Percentiles rank a stretch among this genome's conserved stretches.
Conservation (phyloP, 2,797 vertebrate genomes). For the Hapalemur alaotrensis region DNA sequence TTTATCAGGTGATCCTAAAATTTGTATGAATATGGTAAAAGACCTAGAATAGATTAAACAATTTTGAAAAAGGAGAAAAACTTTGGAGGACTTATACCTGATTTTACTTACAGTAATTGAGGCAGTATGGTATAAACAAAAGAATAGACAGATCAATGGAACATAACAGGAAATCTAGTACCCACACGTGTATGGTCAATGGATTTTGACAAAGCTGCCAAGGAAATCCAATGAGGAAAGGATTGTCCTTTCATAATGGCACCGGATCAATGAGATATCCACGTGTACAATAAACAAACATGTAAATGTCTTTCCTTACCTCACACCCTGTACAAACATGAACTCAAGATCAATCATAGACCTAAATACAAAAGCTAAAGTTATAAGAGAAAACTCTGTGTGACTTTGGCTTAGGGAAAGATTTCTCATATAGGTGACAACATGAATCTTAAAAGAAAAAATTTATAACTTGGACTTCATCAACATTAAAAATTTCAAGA, state of each 20-base stretch:
- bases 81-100: background rate
- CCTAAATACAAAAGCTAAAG: background rate
- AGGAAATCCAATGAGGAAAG: background rate
- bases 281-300: background rate
- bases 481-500: background rate
- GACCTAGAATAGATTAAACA: background rate
- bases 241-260: background rate
- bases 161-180: background rate
- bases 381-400: background rate
- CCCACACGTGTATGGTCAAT: accelerated
- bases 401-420: background rate
- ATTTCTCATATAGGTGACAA: background rate
- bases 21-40: background rate
- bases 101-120: background rate
- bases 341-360: background rate
- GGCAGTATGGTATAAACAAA: too few relatives aligned
- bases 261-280: background rate
- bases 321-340: background rate
- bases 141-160: accelerated
- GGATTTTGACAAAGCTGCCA: background rate
- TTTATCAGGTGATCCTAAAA: background rate
- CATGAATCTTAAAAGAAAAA: background rate
- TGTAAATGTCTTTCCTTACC: background rate
- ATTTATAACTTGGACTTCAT: background rate
- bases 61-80: background rate